Evolutionary conservation across 2,888 invertebrate genomes (phyloP).

Genomic region (Griposia aprilina): DNA sequence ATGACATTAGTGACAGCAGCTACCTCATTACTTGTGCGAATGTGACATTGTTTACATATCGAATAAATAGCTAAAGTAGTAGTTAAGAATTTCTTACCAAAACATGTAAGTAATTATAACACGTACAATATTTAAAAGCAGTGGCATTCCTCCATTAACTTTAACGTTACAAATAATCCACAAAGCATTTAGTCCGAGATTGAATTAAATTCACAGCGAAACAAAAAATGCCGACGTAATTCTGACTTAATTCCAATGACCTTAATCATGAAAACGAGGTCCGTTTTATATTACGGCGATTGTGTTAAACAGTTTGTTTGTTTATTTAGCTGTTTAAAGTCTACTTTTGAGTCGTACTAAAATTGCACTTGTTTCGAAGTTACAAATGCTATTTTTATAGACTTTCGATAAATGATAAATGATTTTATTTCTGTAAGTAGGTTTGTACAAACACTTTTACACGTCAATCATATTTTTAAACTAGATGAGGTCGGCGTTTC

Average conservation of each 20-base stretch:
- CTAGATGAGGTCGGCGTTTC: too few species aligned
- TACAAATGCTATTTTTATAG: too few species aligned
- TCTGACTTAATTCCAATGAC: slow-evolving; percentile 53
- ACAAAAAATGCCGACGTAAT: slow-evolving; percentile 62
- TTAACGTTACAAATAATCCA: slow-evolving; percentile 24
- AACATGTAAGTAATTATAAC: slow-evolving; percentile 10
- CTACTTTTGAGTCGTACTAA: neutral
- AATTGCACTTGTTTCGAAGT: neutral
- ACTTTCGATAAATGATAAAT: too few species aligned
- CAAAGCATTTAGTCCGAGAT: slow-evolving; percentile 32
- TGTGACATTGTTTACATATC: too few species aligned
- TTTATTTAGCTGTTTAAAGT: slow-evolving; percentile 4
- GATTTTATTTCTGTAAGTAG: too few species aligned
- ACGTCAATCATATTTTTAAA: too few species aligned
- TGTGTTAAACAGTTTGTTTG: slow-evolving; percentile 29
- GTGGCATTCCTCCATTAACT: slow-evolving; percentile 6
- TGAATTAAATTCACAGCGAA: slow-evolving; percentile 40
- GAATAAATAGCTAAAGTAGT: too few species aligned
- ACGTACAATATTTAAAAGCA: neutral
- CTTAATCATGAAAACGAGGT: slow-evolving; percentile 56
- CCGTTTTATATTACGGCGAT: slow-evolving; percentile 14
- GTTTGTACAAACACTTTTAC: too few species aligned
- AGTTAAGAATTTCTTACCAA: neutral
- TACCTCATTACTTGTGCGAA: too few species aligned
- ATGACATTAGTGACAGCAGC: too few species aligned